Percentiles rank a stretch among this genome's conserved stretches.
These are phyloP conservation scores for Poeciliopsis paucimaculata DNA, from an alignment of 2,797 vertebrate genomes.

Conservation along the genomic window DNA sequence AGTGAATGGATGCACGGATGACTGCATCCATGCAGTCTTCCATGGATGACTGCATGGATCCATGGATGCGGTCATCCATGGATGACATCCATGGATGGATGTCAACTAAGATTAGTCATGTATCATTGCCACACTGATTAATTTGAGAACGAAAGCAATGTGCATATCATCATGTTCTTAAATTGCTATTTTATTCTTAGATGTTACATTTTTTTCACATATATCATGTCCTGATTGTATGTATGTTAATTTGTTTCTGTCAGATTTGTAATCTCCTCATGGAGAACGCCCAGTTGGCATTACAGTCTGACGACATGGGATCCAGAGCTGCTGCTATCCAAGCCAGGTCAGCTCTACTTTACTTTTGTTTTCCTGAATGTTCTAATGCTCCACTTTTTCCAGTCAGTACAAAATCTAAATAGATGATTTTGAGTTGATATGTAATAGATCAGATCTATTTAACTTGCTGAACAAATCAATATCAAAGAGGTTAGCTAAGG, in stretches of 20 bases:
- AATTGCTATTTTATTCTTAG: neutral
- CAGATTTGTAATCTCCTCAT: slow-evolving; percentile 75
- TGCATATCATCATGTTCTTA: neutral
- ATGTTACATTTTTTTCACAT: neutral
- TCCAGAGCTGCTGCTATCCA: slow-evolving; percentile 68
- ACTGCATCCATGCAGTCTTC: too few species aligned
- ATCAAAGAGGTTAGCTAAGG: neutral
- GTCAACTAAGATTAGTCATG: neutral
- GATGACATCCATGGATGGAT: neutral
- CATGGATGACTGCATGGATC: neutral
- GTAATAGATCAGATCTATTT: neutral
- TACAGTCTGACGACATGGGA: slow-evolving; percentile 74
- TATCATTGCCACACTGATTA: neutral
- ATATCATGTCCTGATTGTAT: slow-evolving; percentile 2
- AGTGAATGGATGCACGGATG: neutral
- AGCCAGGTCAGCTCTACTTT: slow-evolving; percentile 71
- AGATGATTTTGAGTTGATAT: neutral
- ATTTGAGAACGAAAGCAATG: neutral
- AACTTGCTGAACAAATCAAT: neutral
- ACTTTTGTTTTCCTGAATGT: slow-evolving; percentile 30
- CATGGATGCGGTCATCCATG: too few species aligned
- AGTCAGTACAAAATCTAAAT: neutral
- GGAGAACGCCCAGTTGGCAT: slow-evolving; percentile 76
- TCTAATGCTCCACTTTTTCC: neutral
- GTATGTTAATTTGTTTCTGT: slow-evolving; percentile 6